Base-by-base conservation (phyloP, 2,888 invertebrate genomes). In the Nezara viridula region DNA sequence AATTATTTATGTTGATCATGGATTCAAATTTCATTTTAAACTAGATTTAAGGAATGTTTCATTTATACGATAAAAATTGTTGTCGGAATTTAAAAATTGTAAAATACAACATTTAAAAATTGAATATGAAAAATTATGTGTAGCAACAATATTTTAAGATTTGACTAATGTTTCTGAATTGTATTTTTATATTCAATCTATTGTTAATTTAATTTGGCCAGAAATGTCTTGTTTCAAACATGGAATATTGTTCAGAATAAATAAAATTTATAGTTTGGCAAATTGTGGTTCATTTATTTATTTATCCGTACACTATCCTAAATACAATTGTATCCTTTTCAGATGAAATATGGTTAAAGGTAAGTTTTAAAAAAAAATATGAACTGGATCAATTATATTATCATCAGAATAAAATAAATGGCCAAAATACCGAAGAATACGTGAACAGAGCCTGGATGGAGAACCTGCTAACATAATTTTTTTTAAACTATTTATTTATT, bases 211-310 rank as follows among this genome's bases (percentile, higher is more conserved):
- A 10, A 19, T 86, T 86, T 86, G 27, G 27, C 19, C 10, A 32
- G 16, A 86, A 47, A 37, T 37, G n/a, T 50, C 10, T 40, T 55
- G 9, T 52, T 40, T 40, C n/a, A 44, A 37, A 37, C 5, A 14
- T 86, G n/a, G 14, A 40, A 86, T 55, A 86, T 16, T 86, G 86
- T 86, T 86, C 86, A 86, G 37, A 40, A 32, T 55, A 86, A 86
- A 60, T 60, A 86, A 55, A 77, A 86, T 60, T 86, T 86, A 86
- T 86, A 86, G 60, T 86, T 86, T 86, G 86, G 86, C 86, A 55
- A 52, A 3, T 32, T 49, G 21, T 86, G 86, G 27, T 50, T n/a
- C 6, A 50, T 49, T 86, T 52, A 32, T 32, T 50, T 50, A 27
- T 81, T 32, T 50, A 47, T 47, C n/a, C n/a, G 9, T 85, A 85